Base-by-base conservation (phyloP, 1,140 invertebrate species). In the Drosophila kurseongensis region DNA sequence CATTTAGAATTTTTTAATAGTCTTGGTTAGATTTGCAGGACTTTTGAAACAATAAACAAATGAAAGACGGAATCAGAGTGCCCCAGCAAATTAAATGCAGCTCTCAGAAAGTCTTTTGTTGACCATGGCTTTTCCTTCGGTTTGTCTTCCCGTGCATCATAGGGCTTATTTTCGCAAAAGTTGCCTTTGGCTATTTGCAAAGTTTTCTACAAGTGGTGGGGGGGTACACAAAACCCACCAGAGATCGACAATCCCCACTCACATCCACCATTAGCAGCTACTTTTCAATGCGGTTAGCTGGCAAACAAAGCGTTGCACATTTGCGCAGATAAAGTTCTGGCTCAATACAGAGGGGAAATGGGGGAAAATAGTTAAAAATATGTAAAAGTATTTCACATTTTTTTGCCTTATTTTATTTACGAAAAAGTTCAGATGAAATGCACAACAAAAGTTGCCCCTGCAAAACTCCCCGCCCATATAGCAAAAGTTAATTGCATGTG, bases 301-400 rank as follows among this genome's bases (percentile, higher is more conserved):
- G 84, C 77, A 89, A 90, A 89, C 84, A 89, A 89, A 89, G 85
- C 84, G 77, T 88, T 89, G 85, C 85, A 89, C 84, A 89, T 88
- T 88, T 84, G 72, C 58, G 76, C 84, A 89, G 85, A 88, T 88
- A 88, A 88, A 88, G 83, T 88, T 88, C 80, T 58, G 56, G 71
- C 73, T 80, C 76, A 78, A 89, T 80, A 52, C 18, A 29, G 35
- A 41, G 58, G 50, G 47, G 27, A 13, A 5, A 14, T n/a, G 35
- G 42, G 40, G 57, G 32, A 18, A 80, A 85, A 85, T 85, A 77
- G 82, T 77, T 85, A 80, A 78, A 86, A 88, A 88, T 86, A 88
- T 86, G 72, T 86, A 86, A 82, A 86, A 89, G 84, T 88, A 83
- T 88, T 83, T 79, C 71, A 51, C 48, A 35, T 40, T 66, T 81